These are phyloP conservation scores for Drosophila bocqueti DNA, from an alignment of 1,140 invertebrate species.

Conservation along the genomic window DNA sequence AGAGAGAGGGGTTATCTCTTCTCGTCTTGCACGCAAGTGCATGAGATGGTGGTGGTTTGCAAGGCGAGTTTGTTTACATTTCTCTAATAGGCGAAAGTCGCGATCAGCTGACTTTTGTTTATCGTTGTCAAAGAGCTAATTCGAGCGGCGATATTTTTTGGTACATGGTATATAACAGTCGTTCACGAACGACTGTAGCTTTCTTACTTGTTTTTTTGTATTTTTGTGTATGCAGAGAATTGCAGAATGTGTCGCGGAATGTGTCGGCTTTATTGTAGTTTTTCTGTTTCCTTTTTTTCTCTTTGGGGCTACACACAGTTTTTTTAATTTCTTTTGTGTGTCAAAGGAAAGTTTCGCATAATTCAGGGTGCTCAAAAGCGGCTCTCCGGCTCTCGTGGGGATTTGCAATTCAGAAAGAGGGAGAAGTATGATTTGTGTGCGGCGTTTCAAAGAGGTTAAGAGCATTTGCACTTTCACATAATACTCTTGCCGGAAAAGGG, in stretches of 20 bases:
- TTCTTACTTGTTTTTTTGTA: too few species aligned
- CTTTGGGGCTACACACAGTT: not conserved
- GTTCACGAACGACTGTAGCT: too few species aligned
- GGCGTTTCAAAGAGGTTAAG: conserved; percentile 13
- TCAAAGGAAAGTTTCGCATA: conserved; percentile 59
- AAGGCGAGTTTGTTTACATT: too few species aligned
- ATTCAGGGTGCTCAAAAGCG: conserved; percentile 39
- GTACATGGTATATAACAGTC: too few species aligned
- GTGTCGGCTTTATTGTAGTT: conserved; percentile 29
- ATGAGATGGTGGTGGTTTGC: too few species aligned
- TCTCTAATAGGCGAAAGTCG: too few species aligned
- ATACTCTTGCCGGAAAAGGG: not conserved
- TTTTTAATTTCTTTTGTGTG: conserved; percentile 48
- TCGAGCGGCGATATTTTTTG: too few species aligned
- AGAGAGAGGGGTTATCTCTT: too few species aligned
- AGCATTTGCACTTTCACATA: conserved; percentile 3
- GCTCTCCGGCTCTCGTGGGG: conserved; percentile 13
- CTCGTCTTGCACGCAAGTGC: too few species aligned
- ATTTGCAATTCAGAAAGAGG: conserved; percentile 48
- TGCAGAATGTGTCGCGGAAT: conserved; percentile 33
- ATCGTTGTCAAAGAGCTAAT: too few species aligned
- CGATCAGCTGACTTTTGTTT: too few species aligned
- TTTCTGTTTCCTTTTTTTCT: not conserved
- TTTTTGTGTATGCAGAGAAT: conserved; percentile 9
- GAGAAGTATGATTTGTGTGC: conserved; percentile 23